Conservation (phyloP, 2,888 invertebrate species). For the Galerucella pusilla region DNA sequence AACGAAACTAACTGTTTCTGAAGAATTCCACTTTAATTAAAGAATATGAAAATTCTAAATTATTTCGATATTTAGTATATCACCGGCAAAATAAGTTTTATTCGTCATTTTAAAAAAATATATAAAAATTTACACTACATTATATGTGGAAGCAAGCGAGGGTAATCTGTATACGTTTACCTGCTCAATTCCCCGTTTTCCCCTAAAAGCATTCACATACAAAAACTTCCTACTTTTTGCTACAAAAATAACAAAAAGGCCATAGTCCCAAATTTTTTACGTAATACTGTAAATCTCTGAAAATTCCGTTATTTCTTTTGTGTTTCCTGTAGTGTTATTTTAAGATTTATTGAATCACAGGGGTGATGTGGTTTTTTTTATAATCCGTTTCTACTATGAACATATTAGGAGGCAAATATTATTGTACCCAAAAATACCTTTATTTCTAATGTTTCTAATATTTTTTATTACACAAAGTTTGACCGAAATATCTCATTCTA, state of each 20-base stretch:
- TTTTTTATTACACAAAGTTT: no score
- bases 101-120: not conserved
- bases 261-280: slow-evolving; percentile 14
- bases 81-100: not conserved
- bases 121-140: not conserved
- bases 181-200: slow-evolving; percentile 15
- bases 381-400: not conserved
- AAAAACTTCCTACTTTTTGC: slow-evolving; percentile 23
- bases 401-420: no score
- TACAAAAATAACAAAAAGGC: slow-evolving; percentile 27
- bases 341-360: slow-evolving; percentile 20
- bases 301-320: slow-evolving; percentile 28
- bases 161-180: slow-evolving; percentile 14
- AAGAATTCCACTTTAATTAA: no score
- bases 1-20: no score
- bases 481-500: no score
- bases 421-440: no score
- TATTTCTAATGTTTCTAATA: no score
- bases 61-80: no score
- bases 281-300: slow-evolving; percentile 16
- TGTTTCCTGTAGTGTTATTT: slow-evolving; percentile 13
- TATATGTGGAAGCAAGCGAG: not conserved
- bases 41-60: no score
- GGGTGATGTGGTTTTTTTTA: not conserved
- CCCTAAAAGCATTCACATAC: slow-evolving; percentile 18